A percentile compares a stretch with the other conserved stretches of the same genome.
Evolutionary conservation across 1,140 invertebrate species (phyloP).

Genomic region (Temnothorax nylanderi): DNA sequence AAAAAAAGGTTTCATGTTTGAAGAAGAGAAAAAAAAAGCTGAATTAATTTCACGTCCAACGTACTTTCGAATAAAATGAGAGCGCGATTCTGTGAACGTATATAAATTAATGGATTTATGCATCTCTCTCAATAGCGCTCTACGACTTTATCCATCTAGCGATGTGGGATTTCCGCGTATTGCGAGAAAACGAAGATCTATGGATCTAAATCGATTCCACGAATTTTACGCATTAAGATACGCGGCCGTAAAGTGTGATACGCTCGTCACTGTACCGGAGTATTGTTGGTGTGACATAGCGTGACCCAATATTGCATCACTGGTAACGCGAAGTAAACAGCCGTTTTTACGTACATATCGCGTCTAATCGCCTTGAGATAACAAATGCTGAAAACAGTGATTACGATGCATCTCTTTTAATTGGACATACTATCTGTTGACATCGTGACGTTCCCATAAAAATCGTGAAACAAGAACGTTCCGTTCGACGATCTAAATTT

Average conservation of each 20-base stretch:
- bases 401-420: constrained; percentile 22
- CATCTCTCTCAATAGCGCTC: not conserved
- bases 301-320: constrained; percentile 64
- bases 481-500: not conserved
- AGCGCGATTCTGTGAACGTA: not conserved
- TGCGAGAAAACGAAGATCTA: constrained; percentile 39
- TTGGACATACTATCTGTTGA: not conserved
- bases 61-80: constrained; percentile 3
- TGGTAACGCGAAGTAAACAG: constrained; percentile 60
- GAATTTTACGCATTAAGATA: constrained; percentile 47
- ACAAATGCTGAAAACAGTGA: constrained; percentile 63
- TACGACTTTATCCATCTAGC: not conserved
- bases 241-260: not conserved
- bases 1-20: not conserved
- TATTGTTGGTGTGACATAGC: constrained; percentile 34
- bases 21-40: not conserved
- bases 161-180: constrained; percentile 16
- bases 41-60: not conserved
- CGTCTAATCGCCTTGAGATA: constrained; percentile 53
- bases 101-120: constrained; percentile 20
- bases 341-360: constrained; percentile 55
- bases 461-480: not conserved
- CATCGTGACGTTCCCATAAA: constrained; percentile 28
- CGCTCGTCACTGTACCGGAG: constrained; percentile 1
- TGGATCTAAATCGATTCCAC: constrained; percentile 29